Percentiles rank a stretch among this genome's conserved stretches.
These are phyloP conservation scores for Stichodactyla helianthus DNA, from an alignment of 64 coral and sea anemone species.

Conservation along the genomic window DNA sequence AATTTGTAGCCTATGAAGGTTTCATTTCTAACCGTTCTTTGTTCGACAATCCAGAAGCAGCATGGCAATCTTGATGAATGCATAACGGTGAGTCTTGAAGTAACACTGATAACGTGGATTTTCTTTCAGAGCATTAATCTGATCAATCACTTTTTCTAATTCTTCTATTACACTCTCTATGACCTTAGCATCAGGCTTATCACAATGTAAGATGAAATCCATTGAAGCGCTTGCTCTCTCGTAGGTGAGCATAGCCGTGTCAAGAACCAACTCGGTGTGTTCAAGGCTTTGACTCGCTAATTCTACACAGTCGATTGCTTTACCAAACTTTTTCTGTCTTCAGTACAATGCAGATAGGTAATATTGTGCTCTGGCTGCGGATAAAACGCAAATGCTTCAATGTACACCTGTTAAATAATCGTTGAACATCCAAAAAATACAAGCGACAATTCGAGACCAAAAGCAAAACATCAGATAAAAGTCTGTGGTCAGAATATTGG, in stretches of 20 bases:
- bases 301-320: slow-evolving; percentile 15
- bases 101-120: neutral
- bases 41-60: slow-evolving; percentile 29
- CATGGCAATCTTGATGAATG: slow-evolving; percentile 30
- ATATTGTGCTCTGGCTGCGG: slow-evolving; percentile 14
- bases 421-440: too few relatives aligned
- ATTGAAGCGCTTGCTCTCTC: slow-evolving; percentile 30
- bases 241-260: slow-evolving; percentile 42
- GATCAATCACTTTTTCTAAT: slow-evolving; percentile 10
- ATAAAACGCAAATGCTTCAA: neutral
- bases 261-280: neutral
- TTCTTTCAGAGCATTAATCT: neutral
- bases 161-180: neutral
- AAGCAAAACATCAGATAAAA: too few relatives aligned
- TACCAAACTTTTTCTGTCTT: slow-evolving; percentile 39
- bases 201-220: slow-evolving; percentile 34
- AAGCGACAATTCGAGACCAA: too few relatives aligned
- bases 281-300: slow-evolving; percentile 33
- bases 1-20: neutral
- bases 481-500: too few relatives aligned
- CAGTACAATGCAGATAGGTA: slow-evolving; percentile 47
- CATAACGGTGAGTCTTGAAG: slow-evolving; percentile 24
- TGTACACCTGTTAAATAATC: neutral
- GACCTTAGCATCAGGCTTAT: neutral
- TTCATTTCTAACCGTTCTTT: neutral